These are phyloP conservation scores for Hyposoter dolosus DNA, from an alignment of 2,888 invertebrate genomes.

Conservation along the genomic window DNA sequence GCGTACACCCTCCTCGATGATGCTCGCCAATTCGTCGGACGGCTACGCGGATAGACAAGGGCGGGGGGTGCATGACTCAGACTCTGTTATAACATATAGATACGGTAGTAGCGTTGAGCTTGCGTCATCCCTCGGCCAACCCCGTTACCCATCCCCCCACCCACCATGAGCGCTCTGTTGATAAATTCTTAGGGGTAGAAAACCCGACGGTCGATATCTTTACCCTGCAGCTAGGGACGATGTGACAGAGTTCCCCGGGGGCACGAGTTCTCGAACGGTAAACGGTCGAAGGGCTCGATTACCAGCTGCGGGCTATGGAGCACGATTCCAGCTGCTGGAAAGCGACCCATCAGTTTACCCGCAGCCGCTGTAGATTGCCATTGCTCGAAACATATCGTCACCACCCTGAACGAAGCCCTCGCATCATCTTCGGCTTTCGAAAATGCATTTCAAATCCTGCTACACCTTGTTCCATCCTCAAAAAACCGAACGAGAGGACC, in stretches of 20 bases:
- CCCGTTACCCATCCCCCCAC: background rate
- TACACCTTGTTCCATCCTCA: slow-evolving; percentile 3
- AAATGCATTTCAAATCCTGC: background rate
- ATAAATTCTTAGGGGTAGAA: slow-evolving; percentile 19
- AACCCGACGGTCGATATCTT: slow-evolving; percentile 1
- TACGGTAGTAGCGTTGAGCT: background rate
- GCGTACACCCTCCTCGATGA: slow-evolving; percentile 31
- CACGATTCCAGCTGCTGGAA: background rate
- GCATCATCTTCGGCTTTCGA: slow-evolving; percentile 29
- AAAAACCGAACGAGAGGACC: slow-evolving; percentile 43
- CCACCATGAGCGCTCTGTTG: slow-evolving; percentile 36
- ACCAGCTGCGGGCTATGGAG: background rate
- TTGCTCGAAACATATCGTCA: background rate
- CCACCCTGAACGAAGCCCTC: background rate
- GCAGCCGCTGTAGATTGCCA: background rate
- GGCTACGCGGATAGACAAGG: background rate
- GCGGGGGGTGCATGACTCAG: slow-evolving; percentile 41
- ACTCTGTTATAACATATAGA: background rate
- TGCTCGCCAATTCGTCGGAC: slow-evolving; percentile 32
- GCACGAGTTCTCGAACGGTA: background rate
- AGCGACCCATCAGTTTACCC: background rate
- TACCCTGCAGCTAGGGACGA: background rate
- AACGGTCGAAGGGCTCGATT: background rate
- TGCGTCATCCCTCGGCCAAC: slow-evolving; percentile 47
- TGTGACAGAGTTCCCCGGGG: background rate